Base-by-base conservation (phyloP, 2,113 vertebrate species). In the Elanus axillaris region DNA sequence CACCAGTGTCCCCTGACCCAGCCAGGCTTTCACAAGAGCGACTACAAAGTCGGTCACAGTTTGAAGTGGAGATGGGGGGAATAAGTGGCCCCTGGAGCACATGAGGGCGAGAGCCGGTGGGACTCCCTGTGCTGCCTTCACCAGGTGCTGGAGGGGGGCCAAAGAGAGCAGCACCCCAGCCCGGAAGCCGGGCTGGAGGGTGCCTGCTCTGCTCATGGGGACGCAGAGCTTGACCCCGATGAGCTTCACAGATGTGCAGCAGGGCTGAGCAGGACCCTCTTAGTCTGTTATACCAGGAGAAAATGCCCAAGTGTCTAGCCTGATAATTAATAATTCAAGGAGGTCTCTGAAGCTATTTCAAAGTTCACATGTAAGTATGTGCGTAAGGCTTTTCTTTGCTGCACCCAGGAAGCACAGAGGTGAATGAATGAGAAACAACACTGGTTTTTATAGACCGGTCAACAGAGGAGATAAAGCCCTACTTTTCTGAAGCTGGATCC, bases 31-130 rank as follows among this genome's bases (percentile, higher is more conserved):
- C 56, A 83, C 2, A 2, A 79, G 72, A 87, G 63, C 29, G n/a
- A 64, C 48, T 68, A 58, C 62, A 36, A 75, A 84, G 53, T 21
- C 0, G 0, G 62, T 42, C 50, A 47, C 0, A 0, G 59, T 56
- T 67, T 62, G 56, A 85, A 84, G 67, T 0, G 2, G 53, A 67
- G 40, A 58, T 0, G 2, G 26, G 26, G 67, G 32, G 19, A 64
- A 40, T 12, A 32, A 19, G 45, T 2, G 52, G 40, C 7, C 53
- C 26, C 64, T 17, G 48, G 9, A 68, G 43, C 52, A 63, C 4
- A 3, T 0, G 0, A n/a, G 27, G 17, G 19, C 0, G 8, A 43
- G 55, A 87, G 67, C n/a, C 1, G 0, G 27, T 0, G 2, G 42
- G 73, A 36, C 16, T 34, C 55, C 19, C 16, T 11, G 32, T 19